Conservation (phyloP, 2,888 invertebrate genomes). For the Dryadula phaetusa region DNA sequence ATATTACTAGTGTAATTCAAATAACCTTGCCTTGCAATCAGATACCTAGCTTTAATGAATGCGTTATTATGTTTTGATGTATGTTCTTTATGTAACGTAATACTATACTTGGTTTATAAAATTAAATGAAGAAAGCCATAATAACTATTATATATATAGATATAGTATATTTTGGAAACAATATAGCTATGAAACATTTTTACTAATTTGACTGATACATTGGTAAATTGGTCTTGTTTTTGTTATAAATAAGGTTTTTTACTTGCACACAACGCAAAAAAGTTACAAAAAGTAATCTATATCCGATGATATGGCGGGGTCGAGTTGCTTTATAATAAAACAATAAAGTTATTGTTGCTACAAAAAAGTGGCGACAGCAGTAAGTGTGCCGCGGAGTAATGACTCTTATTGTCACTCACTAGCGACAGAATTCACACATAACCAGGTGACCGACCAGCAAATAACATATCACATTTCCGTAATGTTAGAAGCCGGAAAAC, state of each 20-base stretch:
- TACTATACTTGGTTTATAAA: not conserved
- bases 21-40: slow-evolving; percentile 35
- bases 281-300: slow-evolving; percentile 16
- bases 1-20: slow-evolving; percentile 21
- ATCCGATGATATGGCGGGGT: slow-evolving; percentile 5
- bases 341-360: slow-evolving; percentile 31
- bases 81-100: not conserved
- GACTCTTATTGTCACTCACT: slow-evolving; percentile 3
- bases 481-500: slow-evolving; percentile 34
- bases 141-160: not conserved
- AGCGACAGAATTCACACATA: slow-evolving; percentile 11
- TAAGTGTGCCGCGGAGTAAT: not conserved
- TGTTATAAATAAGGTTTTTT: not conserved
- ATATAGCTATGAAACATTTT: too few relatives aligned
- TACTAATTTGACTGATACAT: too few relatives aligned
- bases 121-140: not conserved
- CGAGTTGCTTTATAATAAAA: slow-evolving; percentile 28
- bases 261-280: not conserved
- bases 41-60: slow-evolving; percentile 22
- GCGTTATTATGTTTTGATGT: slow-evolving; percentile 12
- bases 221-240: too few relatives aligned
- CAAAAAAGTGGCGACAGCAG: slow-evolving; percentile 15
- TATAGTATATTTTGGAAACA: too few relatives aligned
- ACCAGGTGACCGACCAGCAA: not conserved
- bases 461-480: slow-evolving; percentile 32